A percentile compares a stretch with the other conserved stretches of the same genome.
phyloP scores from a whole-genome alignment of 2,113 vertebrate species.

The Mustelus asterias region DNA sequence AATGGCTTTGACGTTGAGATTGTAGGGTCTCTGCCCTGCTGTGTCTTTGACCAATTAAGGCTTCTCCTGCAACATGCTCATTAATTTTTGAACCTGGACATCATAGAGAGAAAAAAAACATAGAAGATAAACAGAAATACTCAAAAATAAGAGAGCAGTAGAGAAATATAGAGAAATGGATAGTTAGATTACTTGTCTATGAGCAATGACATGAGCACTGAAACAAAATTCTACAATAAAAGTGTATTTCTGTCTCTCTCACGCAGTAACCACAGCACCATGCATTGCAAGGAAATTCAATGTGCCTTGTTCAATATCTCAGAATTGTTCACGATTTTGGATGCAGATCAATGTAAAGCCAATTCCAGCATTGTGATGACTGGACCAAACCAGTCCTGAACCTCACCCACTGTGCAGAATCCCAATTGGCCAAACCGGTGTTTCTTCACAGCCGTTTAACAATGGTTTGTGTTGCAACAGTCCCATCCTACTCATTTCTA shows the following conservation, averaged over 20 bases:
- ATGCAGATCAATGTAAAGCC: background rate
- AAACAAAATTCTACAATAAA: background rate
- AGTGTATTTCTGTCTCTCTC: background rate
- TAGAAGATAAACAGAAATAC: background rate
- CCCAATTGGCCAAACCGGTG: background rate
- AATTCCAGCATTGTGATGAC: background rate
- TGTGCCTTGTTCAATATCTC: background rate
- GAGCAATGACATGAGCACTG: background rate
- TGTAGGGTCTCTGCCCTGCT: background rate
- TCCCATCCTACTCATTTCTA: background rate
- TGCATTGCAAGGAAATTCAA: background rate
- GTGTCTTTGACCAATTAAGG: background rate
- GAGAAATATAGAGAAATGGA: background rate
- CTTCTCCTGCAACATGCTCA: background rate
- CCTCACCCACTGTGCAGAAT: background rate
- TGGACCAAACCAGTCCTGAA: background rate
- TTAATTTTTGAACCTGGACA: background rate
- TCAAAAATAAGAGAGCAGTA: background rate
- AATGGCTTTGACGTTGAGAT: background rate
- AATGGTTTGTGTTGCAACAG: background rate
- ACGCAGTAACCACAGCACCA: background rate
- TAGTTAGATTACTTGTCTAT: background rate
- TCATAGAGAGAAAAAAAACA: background rate
- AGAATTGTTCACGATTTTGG: background rate
- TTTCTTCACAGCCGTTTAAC: background rate